Conservation (phyloP, 2,797 vertebrate species). For the Schizothorax lantsangensis region DNA sequence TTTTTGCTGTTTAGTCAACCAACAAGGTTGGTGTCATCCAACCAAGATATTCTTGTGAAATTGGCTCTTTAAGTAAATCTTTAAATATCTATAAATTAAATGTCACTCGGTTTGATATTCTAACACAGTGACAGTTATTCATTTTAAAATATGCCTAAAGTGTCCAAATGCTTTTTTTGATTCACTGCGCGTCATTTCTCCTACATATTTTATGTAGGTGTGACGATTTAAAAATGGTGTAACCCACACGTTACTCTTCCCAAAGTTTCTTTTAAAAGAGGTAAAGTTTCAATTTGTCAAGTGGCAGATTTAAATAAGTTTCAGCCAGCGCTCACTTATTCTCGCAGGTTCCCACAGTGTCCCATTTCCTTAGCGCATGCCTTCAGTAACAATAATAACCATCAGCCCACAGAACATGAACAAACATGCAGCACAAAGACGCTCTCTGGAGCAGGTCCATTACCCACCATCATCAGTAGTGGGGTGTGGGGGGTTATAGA, state of each 20-base stretch:
- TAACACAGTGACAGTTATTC: background rate
- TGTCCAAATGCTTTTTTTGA: background rate
- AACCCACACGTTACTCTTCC: too few relatives aligned
- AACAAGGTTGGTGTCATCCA: background rate
- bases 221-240: background rate
- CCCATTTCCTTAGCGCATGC: conserved; percentile 16
- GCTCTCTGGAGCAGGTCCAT: conserved; percentile 42
- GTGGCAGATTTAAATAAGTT: conserved; percentile 27
- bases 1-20: background rate
- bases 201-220: background rate
- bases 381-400: conserved; percentile 44
- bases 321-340: background rate
- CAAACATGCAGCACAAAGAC: conserved; percentile 49
- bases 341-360: background rate
- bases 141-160: background rate
- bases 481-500: conserved; percentile 43
- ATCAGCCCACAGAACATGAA: conserved; percentile 46
- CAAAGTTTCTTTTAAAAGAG: conserved; percentile 22
- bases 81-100: background rate
- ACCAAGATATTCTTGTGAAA: background rate
- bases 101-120: background rate
- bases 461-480: conserved; percentile 47
- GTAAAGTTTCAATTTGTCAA: conserved; percentile 1
- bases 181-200: background rate
- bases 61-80: background rate